Evolutionary conservation across 2,888 invertebrate species (phyloP), one percentile per base, ranked within the genome.

Genomic region (Drosophila histrio): DNA sequence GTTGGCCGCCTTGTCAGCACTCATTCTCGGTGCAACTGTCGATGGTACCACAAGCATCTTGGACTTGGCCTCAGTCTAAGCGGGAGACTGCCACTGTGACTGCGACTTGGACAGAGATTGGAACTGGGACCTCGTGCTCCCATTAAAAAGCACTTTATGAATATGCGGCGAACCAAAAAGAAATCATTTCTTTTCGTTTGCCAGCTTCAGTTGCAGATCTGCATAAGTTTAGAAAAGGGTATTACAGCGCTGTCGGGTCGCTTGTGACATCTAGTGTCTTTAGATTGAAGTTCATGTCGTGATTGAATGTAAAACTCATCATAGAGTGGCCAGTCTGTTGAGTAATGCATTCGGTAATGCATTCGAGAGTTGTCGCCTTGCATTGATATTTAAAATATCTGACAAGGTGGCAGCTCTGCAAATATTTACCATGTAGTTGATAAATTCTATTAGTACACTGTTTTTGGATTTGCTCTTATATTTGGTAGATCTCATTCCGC

Each of bases 91-190:
- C 36, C 21, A 8, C 21, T n/a, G n/a, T 11, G 38, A 34, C 41
- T 38, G 38, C 11, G 19, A 8, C 3, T 19, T 6, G 4, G 6
- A 30, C 26, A 9, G 50, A 7, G n/a, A 34, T 22, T 21, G 41
- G n/a, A 7, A 8, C 22, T 21, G 60, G 26, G 38, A 56, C 34
- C 52, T 43, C 50, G 58, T 53, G 36, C 54, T 58, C 58, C 77
- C 83, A 82, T 81, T 84, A 72, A 77, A 79, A 77, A 70, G 59
- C 82, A 84, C 79, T 82, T 76, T 79, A 69, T 81, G 84, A 75
- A 68, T 75, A 61, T 75, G 67, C 74, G 67, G 67, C 65, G 34
- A 34, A 19, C 47, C 49, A 59, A 70, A 64, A 57, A 53, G 66
- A 74, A 62, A 59, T 62, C 49, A 66, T 62, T 62, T 66, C 47